These are phyloP conservation scores for Porites lobata DNA, from an alignment of 92 coral and sea anemone genomes.

Conservation along the genomic window DNA sequence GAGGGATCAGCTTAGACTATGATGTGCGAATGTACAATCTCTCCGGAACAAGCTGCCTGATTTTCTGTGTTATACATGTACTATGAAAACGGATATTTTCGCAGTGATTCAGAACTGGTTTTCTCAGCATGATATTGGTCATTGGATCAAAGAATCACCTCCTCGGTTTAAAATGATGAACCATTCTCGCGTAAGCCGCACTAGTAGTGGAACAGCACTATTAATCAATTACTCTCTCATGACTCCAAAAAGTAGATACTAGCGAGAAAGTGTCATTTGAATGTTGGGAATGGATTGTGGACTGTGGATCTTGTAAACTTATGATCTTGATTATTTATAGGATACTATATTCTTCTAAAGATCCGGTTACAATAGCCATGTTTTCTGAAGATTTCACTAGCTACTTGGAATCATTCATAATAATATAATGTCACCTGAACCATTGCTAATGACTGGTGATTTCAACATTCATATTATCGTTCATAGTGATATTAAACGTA, in stretches of 20 bases:
- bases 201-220: conserved; percentile 61
- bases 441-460: too few relatives aligned
- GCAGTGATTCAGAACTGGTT: conserved; percentile 55
- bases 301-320: conserved; percentile 19
- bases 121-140: conserved; percentile 39
- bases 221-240: conserved; percentile 7
- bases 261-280: conserved; percentile 53
- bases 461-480: too few relatives aligned
- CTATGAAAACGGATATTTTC: conserved; percentile 41
- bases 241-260: conserved; percentile 37
- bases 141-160: conserved; percentile 29
- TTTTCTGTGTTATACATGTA: conserved; percentile 45
- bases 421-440: not conserved
- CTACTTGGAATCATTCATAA: conserved; percentile 33
- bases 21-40: conserved; percentile 6
- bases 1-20: not conserved
- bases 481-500: too few relatives aligned
- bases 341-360: conserved; percentile 40
- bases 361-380: conserved; percentile 25
- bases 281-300: conserved; percentile 58
- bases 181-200: conserved; percentile 34
- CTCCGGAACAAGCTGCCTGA: conserved; percentile 40
- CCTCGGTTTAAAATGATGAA: conserved; percentile 41
- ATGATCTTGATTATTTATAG: conserved; percentile 44
- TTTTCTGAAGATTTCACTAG: conserved; percentile 13